Conservation (phyloP, 2,113 vertebrate genomes). For the Naja naja region DNA sequence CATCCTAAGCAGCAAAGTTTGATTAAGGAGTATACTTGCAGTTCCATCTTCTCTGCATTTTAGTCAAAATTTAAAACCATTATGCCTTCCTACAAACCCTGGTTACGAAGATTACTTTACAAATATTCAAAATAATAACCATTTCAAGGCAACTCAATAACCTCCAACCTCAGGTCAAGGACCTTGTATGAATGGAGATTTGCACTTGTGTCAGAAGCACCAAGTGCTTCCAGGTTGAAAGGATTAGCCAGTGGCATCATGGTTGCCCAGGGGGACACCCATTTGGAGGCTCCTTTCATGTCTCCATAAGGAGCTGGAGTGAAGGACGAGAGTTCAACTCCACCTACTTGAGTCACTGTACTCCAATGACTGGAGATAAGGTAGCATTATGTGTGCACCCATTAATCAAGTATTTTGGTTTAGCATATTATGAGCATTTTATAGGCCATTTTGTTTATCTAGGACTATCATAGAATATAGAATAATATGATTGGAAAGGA, state of each 20-base stretch:
- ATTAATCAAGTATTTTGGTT: background rate
- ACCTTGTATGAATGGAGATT: background rate
- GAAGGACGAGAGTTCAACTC: background rate
- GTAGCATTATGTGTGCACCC: background rate
- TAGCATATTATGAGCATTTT: background rate
- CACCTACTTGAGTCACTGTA: background rate
- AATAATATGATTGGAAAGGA: background rate
- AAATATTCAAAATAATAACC: background rate
- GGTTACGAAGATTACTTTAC: background rate
- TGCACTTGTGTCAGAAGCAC: background rate
- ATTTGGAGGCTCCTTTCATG: background rate
- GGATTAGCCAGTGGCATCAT: background rate
- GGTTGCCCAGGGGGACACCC: background rate
- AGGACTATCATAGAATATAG: background rate
- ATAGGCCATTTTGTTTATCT: background rate
- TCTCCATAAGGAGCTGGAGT: no score
- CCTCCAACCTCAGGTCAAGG: background rate
- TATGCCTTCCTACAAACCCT: background rate
- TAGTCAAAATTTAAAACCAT: background rate
- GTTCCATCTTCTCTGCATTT: background rate
- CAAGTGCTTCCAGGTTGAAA: background rate
- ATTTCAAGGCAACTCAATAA: background rate
- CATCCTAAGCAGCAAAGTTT: background rate
- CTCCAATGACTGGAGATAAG: background rate
- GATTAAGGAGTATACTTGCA: background rate